Conservation (phyloP, 2,888 invertebrate species). For the Noctua janthe region DNA sequence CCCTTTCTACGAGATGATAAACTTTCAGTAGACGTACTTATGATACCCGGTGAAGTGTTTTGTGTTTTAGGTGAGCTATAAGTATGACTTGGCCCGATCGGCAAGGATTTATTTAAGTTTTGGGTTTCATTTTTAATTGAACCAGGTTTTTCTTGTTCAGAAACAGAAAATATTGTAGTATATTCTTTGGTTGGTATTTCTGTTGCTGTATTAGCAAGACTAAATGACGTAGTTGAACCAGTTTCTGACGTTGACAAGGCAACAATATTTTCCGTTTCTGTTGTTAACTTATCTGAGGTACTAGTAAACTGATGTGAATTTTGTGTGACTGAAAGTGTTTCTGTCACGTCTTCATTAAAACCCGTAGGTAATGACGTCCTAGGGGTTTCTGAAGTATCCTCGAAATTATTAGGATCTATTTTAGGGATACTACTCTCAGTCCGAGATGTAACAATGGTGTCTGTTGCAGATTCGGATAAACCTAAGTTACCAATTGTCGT, state of each 20-base stretch:
- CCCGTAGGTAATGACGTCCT: neutral
- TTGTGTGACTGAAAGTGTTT: slow-evolving; percentile 7
- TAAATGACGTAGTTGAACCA: slow-evolving; percentile 8
- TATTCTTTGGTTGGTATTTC: slow-evolving; percentile 23
- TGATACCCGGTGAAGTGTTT: slow-evolving; percentile 69
- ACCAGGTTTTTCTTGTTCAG: slow-evolving; percentile 14
- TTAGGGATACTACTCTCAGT: slow-evolving; percentile 6
- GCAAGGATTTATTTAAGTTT: slow-evolving; percentile 14
- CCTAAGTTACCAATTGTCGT: neutral
- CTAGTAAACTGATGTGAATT: slow-evolving; percentile 6
- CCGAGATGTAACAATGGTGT: slow-evolving; percentile 4
- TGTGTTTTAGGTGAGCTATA: slow-evolving; percentile 48
- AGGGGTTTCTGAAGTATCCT: slow-evolving; percentile 7
- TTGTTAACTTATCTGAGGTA: neutral
- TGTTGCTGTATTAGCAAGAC: slow-evolving; percentile 18
- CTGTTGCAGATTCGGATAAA: neutral
- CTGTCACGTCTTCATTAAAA: slow-evolving; percentile 13
- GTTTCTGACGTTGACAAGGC: slow-evolving; percentile 10
- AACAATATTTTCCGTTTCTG: slow-evolving; percentile 13
- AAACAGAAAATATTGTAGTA: slow-evolving; percentile 8
- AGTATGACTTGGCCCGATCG: slow-evolving; percentile 32
- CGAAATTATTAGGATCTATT: neutral
- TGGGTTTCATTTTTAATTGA: slow-evolving; percentile 21
- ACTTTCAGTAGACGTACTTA: slow-evolving; percentile 84
- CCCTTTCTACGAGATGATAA: slow-evolving; percentile 85